These are phyloP conservation scores for Palythoa grandiflora DNA, from an alignment of 92 coral and sea anemone genomes.

Conservation along the genomic window DNA sequence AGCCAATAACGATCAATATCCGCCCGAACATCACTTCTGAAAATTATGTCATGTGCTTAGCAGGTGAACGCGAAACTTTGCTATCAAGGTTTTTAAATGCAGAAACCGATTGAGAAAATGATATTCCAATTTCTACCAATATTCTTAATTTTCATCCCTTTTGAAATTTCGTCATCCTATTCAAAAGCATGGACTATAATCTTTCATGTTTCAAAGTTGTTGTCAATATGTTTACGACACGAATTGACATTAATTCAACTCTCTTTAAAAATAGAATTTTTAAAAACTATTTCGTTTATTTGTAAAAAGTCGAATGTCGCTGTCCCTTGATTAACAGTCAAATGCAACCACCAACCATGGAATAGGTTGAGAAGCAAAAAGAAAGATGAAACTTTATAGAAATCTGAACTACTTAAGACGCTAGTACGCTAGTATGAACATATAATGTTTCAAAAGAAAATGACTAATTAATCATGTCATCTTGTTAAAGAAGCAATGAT, in stretches of 20 bases:
- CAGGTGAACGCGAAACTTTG: background rate
- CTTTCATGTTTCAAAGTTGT: background rate
- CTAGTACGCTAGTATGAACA: too few species aligned
- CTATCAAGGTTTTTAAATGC: background rate
- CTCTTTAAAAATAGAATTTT: background rate
- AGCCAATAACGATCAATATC: background rate
- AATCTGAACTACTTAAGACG: too few species aligned
- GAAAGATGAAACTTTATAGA: too few species aligned
- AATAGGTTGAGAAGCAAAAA: too few species aligned
- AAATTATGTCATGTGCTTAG: background rate
- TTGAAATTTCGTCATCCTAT: background rate
- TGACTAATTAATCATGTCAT: too few species aligned
- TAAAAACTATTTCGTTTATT: background rate
- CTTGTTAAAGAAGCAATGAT: too few species aligned
- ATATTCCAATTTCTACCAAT: background rate
- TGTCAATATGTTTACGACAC: background rate
- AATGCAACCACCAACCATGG: too few species aligned
- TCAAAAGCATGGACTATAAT: background rate
- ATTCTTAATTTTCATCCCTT: background rate
- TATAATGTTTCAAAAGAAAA: too few species aligned
- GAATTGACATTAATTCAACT: background rate
- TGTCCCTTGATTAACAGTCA: too few species aligned
- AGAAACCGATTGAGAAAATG: background rate
- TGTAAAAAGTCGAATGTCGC: too few species aligned
- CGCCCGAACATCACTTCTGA: background rate